Evolutionary conservation across 2,113 vertebrate genomes (phyloP).

Genomic region (Ivindomyrus marchei): DNA sequence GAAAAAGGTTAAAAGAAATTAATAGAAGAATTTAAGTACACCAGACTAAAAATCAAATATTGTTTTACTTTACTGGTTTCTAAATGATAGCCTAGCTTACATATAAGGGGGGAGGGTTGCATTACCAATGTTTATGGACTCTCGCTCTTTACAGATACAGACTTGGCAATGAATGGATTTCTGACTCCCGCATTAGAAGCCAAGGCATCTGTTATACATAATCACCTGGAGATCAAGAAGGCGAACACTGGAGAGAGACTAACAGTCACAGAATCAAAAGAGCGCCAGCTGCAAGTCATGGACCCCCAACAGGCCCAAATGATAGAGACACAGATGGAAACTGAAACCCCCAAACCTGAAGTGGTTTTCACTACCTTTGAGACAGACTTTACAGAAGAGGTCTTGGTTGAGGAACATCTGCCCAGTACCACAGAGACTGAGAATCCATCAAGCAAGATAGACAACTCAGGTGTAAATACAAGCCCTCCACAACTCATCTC

Average conservation of each 20-base stretch:
- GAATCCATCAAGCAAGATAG: neutral
- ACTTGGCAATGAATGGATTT: neutral
- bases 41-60: neutral
- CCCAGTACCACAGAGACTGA: neutral
- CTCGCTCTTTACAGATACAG: neutral
- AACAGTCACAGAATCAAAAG: slow-evolving; percentile 6
- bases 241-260: neutral
- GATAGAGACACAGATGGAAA: neutral
- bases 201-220: neutral
- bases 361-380: neutral
- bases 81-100: neutral
- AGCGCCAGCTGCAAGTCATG: slow-evolving; percentile 14
- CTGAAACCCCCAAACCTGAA: neutral
- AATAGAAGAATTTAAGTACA: neutral
- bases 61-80: neutral
- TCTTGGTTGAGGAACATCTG: slow-evolving; percentile 21
- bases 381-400: slow-evolving; percentile 27
- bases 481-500: neutral
- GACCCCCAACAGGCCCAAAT: slow-evolving; percentile 11
- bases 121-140: neutral
- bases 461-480: neutral
- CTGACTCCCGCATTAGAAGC: neutral
- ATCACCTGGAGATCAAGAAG: neutral
- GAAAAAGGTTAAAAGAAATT: neutral
- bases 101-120: neutral